Evolutionary conservation across 2,113 vertebrate species (phyloP), one percentile per base, ranked within the genome.

Genomic region (Semnornis frantzii): DNA sequence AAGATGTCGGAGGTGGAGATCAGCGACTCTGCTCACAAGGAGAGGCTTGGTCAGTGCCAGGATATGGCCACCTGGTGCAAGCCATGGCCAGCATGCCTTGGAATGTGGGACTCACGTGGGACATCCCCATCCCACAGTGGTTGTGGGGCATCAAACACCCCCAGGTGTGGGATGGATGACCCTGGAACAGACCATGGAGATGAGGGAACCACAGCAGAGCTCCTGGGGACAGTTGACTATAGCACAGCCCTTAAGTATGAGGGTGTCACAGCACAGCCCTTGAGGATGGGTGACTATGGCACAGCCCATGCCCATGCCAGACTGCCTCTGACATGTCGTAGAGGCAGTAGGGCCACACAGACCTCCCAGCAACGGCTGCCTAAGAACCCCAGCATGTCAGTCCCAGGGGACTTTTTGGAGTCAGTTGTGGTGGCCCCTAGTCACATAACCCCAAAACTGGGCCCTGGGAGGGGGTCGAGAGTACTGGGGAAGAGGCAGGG

Each of bases 1-100:
- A 98, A 89, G 89, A 98, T 97, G 81, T 98, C 98, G 5, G 98
- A 97, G 10, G 98, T 97, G 37, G 97, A 97, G 90, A 97, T 97
- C 82, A 97, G 93, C 24, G 98, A 94, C 64, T 97, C 98, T 98
- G 72, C 64, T 30, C 50, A 23, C 55, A 46, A 58, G 54, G 92
- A 70, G 37, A 94, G 52, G 76, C 34, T 65, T 39, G 76, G 90
- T 54, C 1, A 3, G 83, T 2, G 60, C 50, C 10, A 2, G 66
- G 79, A 28, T 42, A 68, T 1, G 31, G 58, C 85, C 24, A 3
- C 87, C 9, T 2, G 2, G 3, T 3, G 3, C 0, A 0, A 28
- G 39, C 33, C 77, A 1, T 0, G 5, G 48, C n/a, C 87, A 57
- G 7, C 2, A 4, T 11, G 1, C 34, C 54, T 7, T 0, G 0